phyloP scores from a whole-genome alignment of 2,797 vertebrate genomes.

The Staurois parvus region DNA sequence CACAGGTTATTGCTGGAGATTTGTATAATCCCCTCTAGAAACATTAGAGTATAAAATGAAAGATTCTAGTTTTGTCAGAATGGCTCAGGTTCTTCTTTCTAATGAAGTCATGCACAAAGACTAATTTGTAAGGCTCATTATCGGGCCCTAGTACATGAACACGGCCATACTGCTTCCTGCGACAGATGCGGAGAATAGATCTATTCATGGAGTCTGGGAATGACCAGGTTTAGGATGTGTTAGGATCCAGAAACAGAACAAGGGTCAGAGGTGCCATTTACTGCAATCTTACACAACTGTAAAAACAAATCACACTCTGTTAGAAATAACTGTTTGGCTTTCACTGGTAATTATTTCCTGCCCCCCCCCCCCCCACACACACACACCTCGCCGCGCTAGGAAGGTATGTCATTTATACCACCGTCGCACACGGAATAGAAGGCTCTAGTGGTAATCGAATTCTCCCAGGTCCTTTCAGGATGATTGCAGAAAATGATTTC shows the following conservation, averaged over 20 bases:
- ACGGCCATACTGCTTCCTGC: conserved; percentile 21
- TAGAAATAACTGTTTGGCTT: conserved; percentile 51
- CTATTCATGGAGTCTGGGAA: conserved; percentile 36
- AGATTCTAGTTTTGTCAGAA: too few relatives aligned
- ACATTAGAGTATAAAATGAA: too few relatives aligned
- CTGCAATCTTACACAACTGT: conserved; percentile 18
- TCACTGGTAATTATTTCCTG: conserved; percentile 55
- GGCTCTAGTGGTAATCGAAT: conserved; percentile 3
- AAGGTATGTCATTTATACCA: conserved; percentile 10
- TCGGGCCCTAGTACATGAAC: conserved; percentile 1
- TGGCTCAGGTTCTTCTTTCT: too few relatives aligned
- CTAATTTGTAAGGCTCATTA: neutral
- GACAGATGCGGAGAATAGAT: conserved; percentile 17
- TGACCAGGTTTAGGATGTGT: conserved; percentile 28
- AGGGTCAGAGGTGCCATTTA: conserved; percentile 40
- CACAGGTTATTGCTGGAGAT: too few relatives aligned
- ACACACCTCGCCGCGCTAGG: neutral
- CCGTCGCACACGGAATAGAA: conserved; percentile 3
- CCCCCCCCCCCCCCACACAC: neutral
- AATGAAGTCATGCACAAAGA: conserved; percentile 4
- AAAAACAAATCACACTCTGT: conserved; percentile 50
- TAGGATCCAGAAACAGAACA: conserved; percentile 12
- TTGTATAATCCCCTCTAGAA: too few relatives aligned
- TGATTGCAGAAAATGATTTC: conserved; percentile 17
- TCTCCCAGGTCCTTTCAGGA: conserved; percentile 11